Evolutionary conservation across 2,113 vertebrate species (phyloP).

Genomic region (Sporophila hypoxantha): DNA sequence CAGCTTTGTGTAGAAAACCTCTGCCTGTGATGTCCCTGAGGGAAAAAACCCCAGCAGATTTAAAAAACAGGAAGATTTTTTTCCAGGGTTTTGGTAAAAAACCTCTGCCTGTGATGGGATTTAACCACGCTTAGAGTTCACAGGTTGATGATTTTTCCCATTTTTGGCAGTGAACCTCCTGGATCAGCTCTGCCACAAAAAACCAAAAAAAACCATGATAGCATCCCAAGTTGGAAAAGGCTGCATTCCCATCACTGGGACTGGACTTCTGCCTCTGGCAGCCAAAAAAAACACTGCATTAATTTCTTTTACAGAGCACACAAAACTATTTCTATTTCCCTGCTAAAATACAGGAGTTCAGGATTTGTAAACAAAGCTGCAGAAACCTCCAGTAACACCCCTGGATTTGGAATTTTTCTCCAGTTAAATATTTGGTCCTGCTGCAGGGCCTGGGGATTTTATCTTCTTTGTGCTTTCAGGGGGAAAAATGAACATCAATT

Average conservation of each 20-base stretch:
- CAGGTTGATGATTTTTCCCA: not conserved
- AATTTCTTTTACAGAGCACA: not conserved
- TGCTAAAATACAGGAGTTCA: not conserved
- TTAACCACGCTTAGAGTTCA: not conserved
- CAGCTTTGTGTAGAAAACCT: not conserved
- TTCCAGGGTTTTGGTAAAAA: not conserved
- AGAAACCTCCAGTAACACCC: not conserved
- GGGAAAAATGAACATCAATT: not conserved
- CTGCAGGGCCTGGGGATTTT: not conserved
- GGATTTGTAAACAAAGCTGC: not conserved
- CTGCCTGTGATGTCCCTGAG: not conserved
- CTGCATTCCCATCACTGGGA: not conserved
- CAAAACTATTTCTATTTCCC: not conserved
- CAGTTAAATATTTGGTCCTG: not conserved
- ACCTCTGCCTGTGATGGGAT: not conserved
- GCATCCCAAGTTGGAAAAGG: not conserved
- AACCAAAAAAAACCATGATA: not conserved
- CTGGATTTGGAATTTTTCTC: not conserved
- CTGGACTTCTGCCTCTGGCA: not conserved
- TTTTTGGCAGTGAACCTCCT: not conserved
- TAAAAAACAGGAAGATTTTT: not conserved
- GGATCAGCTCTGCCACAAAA: not conserved
- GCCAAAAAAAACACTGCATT: not conserved
- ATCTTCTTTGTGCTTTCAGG: conserved; percentile 26
- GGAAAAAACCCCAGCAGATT: no score